phyloP scores from a whole-genome alignment of 1,140 invertebrate genomes.

The Meteorus sp. region DNA sequence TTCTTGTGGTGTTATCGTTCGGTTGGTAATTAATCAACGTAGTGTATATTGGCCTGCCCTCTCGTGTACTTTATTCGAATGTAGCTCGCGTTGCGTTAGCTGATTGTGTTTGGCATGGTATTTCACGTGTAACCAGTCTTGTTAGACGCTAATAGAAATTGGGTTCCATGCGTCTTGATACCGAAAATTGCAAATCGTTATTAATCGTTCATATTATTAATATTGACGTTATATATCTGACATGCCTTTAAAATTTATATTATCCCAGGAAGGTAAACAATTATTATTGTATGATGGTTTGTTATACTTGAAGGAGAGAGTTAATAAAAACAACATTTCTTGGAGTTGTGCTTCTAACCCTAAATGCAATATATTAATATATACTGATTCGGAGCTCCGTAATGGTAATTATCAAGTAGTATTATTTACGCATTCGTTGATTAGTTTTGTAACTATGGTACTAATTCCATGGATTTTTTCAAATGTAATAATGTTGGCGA shows the following conservation, averaged over 20 bases:
- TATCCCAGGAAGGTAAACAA: neutral
- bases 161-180: no score
- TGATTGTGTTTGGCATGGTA: no score
- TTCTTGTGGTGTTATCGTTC: no score
- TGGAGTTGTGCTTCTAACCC: neutral
- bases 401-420: conserved; percentile 6
- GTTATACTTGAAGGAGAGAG: neutral
- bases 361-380: neutral
- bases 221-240: neutral
- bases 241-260: conserved; percentile 9
- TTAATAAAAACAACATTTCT: neutral
- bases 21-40: no score
- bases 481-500: conserved; percentile 1
- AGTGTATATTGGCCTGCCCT: no score
- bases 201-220: no score
- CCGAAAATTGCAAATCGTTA: no score
- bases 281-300: neutral
- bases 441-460: neutral
- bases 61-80: no score
- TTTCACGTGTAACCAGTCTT: no score
- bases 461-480: no score
- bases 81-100: no score
- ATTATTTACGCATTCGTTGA: conserved; percentile 1
- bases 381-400: neutral
- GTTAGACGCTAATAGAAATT: no score